These are phyloP conservation scores for Hydractinia echinata DNA, from an alignment of 30 jellyfish, hydroid and myxozoan genomes.

Conservation along the genomic window DNA sequence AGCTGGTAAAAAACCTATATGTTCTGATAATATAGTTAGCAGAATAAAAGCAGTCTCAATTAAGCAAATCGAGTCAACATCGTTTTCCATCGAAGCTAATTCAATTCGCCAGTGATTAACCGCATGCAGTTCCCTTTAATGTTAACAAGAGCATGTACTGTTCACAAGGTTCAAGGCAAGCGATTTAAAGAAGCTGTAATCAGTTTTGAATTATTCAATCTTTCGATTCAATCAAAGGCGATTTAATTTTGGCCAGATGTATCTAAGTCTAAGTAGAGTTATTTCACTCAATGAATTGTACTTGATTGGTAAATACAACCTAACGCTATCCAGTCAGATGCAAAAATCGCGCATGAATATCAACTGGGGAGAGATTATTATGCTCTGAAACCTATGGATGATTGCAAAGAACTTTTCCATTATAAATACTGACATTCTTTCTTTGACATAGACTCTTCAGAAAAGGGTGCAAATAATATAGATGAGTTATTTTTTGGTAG, in stretches of 20 bases:
- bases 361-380: no score
- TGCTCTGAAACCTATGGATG: no score
- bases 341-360: no score
- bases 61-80: background rate
- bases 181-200: conserved; percentile 1
- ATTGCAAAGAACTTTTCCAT: no score
- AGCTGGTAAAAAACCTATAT: background rate
- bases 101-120: conserved; percentile 2
- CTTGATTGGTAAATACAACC: background rate
- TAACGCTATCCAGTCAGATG: no score
- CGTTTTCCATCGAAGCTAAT: background rate
- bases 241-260: background rate
- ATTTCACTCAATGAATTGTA: background rate
- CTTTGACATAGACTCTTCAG: no score
- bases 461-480: no score
- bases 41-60: background rate
- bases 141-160: no score
- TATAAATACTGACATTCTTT: no score
- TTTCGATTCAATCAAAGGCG: no score
- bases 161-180: background rate
- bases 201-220: background rate
- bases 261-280: background rate
- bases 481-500: no score
- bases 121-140: background rate
- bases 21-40: background rate